Evolutionary conservation across 2,797 vertebrate genomes (phyloP).

Genomic region (Amniataba percoides): DNA sequence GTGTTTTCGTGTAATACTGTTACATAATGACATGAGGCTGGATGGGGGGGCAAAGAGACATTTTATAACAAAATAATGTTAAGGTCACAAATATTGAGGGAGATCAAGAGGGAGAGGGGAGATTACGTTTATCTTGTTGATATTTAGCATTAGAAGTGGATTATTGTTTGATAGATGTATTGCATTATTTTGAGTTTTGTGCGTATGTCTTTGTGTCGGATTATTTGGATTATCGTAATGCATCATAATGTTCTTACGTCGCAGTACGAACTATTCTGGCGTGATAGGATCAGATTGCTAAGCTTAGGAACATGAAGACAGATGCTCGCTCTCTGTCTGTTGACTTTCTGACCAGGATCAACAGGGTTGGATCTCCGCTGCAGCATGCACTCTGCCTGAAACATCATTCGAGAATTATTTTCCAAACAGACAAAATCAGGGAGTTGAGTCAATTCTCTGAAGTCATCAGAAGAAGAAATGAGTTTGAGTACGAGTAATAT

Average conservation of each 20-base stretch:
- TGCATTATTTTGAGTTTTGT: conserved; percentile 69
- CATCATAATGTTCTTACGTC: conserved; percentile 74
- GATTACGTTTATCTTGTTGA: conserved; percentile 73
- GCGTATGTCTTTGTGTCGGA: conserved; percentile 74
- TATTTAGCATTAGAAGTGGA: conserved; percentile 77
- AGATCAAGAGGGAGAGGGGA: conserved; percentile 39
- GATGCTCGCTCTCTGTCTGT: conserved; percentile 54
- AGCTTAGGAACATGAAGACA: conserved; percentile 66
- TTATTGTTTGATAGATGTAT: conserved; percentile 75
- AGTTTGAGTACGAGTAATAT: conserved; percentile 52
- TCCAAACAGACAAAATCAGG: conserved; percentile 59
- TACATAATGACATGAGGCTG: conserved; percentile 38
- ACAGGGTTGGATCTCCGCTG: conserved; percentile 33
- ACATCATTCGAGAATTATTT: conserved; percentile 52
- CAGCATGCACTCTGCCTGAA: conserved; percentile 5
- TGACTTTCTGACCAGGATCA: conserved; percentile 50
- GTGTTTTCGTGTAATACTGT: conserved; percentile 29
- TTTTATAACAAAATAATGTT: conserved; percentile 44
- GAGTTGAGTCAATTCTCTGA: conserved; percentile 62
- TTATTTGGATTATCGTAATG: conserved; percentile 82
- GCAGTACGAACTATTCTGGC: conserved; percentile 60
- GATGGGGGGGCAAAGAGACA: conserved; percentile 9
- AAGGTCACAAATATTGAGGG: conserved; percentile 34
- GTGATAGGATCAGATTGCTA: conserved; percentile 64
- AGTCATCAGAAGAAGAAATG: conserved; percentile 65